Conservation (phyloP, 2,888 invertebrate genomes). For the Macaria notata region DNA sequence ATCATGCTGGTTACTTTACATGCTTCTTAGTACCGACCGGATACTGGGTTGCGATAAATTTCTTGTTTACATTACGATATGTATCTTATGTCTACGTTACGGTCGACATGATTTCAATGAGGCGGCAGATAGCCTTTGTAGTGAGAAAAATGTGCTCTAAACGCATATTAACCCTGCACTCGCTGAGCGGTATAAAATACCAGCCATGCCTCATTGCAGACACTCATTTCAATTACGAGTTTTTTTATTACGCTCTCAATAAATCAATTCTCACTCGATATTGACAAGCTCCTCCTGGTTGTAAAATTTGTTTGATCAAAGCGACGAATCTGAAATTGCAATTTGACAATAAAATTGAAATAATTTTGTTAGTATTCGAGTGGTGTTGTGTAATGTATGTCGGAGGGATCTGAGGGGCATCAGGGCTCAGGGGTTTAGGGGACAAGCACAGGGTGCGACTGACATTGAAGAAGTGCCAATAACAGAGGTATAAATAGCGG, state of each 20-base stretch:
- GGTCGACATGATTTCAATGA: conserved; percentile 50
- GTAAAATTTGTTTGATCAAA: conserved; percentile 19
- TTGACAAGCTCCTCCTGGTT: background rate
- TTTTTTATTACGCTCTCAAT: background rate
- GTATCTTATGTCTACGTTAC: conserved; percentile 40
- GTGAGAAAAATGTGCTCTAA: conserved; percentile 19
- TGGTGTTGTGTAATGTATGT: conserved; percentile 75
- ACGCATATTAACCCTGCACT: conserved; percentile 19
- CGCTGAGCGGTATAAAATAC: background rate
- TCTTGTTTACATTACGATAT: conserved; percentile 60
- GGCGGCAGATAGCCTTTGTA: conserved; percentile 39
- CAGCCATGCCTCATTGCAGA: background rate
- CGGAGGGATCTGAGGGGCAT: conserved; percentile 59
- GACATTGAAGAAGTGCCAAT: conserved; percentile 84
- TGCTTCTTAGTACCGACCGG: conserved; percentile 60
- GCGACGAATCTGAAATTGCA: conserved; percentile 69
- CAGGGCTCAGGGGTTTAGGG: conserved; percentile 65
- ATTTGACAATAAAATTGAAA: conserved; percentile 77
- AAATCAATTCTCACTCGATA: conserved; percentile 3
- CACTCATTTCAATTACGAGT: background rate
- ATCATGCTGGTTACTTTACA: conserved; percentile 42
- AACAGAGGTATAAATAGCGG: conserved; percentile 81
- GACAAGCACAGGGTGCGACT: conserved; percentile 78
- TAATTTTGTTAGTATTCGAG: conserved; percentile 77
- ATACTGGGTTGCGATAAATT: conserved; percentile 57